Conservation (phyloP, 2,888 invertebrate species). For the Aphidoletes aphidimyza region DNA sequence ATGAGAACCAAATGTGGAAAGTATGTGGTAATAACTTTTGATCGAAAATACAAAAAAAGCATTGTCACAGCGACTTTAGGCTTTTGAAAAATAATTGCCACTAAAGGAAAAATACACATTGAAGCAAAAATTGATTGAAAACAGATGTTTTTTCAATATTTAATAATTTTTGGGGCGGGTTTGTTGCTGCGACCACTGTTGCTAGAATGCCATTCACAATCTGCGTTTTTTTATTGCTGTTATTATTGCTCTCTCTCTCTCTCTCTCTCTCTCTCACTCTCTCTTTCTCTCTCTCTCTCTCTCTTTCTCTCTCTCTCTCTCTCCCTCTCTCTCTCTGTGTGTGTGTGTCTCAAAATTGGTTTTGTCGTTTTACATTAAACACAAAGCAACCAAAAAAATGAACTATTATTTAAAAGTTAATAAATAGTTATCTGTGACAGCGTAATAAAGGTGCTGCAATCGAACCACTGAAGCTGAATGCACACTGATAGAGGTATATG, state of each 20-base stretch:
- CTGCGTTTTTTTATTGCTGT: not conserved
- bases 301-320: too few relatives aligned
- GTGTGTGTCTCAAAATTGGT: not conserved
- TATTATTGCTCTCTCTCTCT: not conserved
- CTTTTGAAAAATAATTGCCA: constrained; percentile 1
- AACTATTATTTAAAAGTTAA: constrained; percentile 46
- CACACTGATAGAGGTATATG: not conserved
- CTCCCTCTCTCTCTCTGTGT: too few relatives aligned
- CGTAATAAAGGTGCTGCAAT: constrained; percentile 23
- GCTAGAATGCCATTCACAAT: constrained; percentile 7
- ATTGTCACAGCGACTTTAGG: not conserved
- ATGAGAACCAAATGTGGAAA: too few relatives aligned
- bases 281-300: too few relatives aligned
- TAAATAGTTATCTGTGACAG: constrained; percentile 7
- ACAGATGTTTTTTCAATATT: constrained; percentile 50
- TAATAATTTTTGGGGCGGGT: constrained; percentile 28
- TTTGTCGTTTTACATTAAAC: constrained; percentile 39
- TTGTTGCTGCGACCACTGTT: not conserved
- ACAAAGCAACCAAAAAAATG: not conserved
- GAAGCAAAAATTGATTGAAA: not conserved
- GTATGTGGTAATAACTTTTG: too few relatives aligned
- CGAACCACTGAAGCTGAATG: not conserved
- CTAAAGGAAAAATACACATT: not conserved
- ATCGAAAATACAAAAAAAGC: not conserved
- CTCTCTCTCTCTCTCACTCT: too few relatives aligned